Evolutionary conservation across 1,140 invertebrate genomes (phyloP), one percentile per base, ranked within the genome.

Genomic region (Saccostrea glomerata): DNA sequence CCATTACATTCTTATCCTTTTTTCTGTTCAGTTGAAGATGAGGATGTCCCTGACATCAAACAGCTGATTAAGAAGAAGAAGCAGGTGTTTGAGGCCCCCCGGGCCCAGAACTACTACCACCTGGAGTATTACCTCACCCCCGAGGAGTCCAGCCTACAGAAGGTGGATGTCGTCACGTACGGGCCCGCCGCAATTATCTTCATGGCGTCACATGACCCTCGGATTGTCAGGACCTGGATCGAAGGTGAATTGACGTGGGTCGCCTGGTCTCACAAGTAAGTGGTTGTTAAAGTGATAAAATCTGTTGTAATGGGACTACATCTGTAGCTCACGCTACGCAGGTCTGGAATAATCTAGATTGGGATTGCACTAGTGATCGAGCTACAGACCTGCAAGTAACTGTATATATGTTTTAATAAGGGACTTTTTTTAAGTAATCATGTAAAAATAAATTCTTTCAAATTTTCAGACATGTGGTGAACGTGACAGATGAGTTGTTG

Each of bases 171-270:
- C 5, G 94, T 94, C 58, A 92, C 93, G 0, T 95, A 93, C 88
- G 94, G 94, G 20, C 89, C 93, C 47, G 94, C 93, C 6, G 93
- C 92, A 60, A 95, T 94, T 87, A 92, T 95, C 5, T 95, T 94
- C 88, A 92, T 93, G 84, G 94, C 94, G 30, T 86, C 88, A 63
- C 91, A 93, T 58, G 94, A 95, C 13, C 89, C 94, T 0, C 89
- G 91, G 36, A 92, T 94, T 40, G 82, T 95, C 60, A 93, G 93
- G 87, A 94, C 93, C 0, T 95, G 94, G 95, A 92, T 93, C 30
- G 94, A 95, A 85, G 94, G 93, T 6, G 93, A 94, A 55, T 87
- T 93, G 20, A 94, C 94, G 11, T 95, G 94, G 94, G 90, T 94
- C 0, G 92, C 94, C 11, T 95, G 94, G 94, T 90, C 93, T 25